Conservation (phyloP, 2,113 vertebrate genomes). For the Spea multiplicata region DNA sequence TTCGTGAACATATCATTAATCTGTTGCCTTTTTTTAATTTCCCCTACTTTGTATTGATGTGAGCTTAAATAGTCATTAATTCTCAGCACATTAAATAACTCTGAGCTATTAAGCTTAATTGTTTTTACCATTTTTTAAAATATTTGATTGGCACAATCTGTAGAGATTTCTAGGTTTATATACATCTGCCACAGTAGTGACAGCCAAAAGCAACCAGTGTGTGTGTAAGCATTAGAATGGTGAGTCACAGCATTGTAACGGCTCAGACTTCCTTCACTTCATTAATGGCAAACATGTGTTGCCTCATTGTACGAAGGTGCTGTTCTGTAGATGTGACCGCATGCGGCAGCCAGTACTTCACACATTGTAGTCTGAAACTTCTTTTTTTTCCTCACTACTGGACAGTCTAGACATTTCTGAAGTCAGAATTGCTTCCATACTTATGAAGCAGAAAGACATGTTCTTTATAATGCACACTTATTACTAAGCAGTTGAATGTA, state of each 20-base stretch:
- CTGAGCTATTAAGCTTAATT: too few relatives aligned
- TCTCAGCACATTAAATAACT: too few relatives aligned
- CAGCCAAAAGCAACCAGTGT: slow-evolving; percentile 26
- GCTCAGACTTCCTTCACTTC: slow-evolving; percentile 19
- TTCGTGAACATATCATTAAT: too few relatives aligned
- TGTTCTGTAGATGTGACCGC: slow-evolving; percentile 14
- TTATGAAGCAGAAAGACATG: slow-evolving; percentile 16
- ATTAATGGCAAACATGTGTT: slow-evolving; percentile 43
- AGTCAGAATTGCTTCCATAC: slow-evolving; percentile 14
- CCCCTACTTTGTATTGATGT: too few relatives aligned
- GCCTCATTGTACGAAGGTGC: slow-evolving; percentile 13
- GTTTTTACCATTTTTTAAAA: slow-evolving; percentile 11
- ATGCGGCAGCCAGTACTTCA: slow-evolving; percentile 15
- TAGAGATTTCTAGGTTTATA: slow-evolving; percentile 1
- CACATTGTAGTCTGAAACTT: slow-evolving; percentile 24
- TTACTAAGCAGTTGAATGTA: too few relatives aligned
- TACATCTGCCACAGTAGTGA: slow-evolving; percentile 8
- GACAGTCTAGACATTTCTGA: slow-evolving; percentile 23
- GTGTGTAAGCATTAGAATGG: slow-evolving; percentile 1
- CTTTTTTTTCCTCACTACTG: slow-evolving; percentile 12
- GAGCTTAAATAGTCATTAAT: too few relatives aligned
- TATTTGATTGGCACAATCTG: neutral
- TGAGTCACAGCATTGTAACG: slow-evolving; percentile 29
- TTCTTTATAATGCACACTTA: too few relatives aligned
- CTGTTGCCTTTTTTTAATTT: too few relatives aligned